phyloP scores from a whole-genome alignment of 2,113 vertebrate genomes.

The Perca fluviatilis region DNA sequence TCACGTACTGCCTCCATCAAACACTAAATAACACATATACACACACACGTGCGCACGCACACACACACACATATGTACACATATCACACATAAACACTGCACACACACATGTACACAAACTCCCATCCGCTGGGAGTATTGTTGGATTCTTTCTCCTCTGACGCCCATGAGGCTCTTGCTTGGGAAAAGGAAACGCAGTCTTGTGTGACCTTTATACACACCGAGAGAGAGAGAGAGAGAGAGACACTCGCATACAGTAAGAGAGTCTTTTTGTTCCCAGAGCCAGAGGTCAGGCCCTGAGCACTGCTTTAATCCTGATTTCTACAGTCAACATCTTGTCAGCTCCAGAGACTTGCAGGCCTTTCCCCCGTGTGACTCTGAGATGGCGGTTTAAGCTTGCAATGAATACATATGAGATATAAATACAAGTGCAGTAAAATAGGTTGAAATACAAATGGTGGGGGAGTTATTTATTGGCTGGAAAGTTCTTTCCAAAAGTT shows the following conservation, averaged over 20 bases:
- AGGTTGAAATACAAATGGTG: not conserved
- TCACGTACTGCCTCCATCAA: not conserved
- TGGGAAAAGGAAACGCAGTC: conserved; percentile 70
- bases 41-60: not conserved
- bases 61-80: conserved; percentile 19
- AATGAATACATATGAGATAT: conserved; percentile 13
- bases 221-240: not conserved
- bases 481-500: not conserved
- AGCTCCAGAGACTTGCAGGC: not conserved
- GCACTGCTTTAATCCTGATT: conserved; percentile 34
- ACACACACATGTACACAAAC: conserved; percentile 35
- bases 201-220: conserved; percentile 47
- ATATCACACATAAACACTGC: conserved; percentile 18
- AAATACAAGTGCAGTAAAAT: not conserved
- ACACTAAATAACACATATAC: not conserved
- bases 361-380: not conserved
- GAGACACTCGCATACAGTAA: not conserved
- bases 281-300: conserved; percentile 39
- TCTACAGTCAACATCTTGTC: conserved; percentile 15
- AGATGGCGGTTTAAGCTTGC: not conserved
- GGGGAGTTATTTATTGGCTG: not conserved
- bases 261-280: conserved; percentile 18
- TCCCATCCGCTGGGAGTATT: conserved; percentile 68
- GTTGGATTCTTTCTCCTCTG: conserved; percentile 71
- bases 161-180: conserved; percentile 56